Evolutionary conservation across 2,888 invertebrate genomes (phyloP), one percentile per base, ranked within the genome.

Genomic region (Germaria angustata): DNA sequence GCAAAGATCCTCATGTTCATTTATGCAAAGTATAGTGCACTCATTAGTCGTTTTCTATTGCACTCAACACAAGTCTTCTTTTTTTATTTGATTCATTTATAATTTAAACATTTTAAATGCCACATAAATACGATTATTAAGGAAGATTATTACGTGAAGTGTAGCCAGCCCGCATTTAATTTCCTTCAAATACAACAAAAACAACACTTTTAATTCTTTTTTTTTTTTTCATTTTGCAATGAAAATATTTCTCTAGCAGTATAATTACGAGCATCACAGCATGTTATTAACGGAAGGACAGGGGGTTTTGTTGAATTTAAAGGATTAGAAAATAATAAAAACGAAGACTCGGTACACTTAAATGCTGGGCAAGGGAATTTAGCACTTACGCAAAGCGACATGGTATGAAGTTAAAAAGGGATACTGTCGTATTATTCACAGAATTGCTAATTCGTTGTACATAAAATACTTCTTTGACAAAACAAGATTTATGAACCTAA

Each of bases 201-300:
- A 20, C 68, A 75, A 71, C 65, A 82, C 57, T 82, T 71, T 32
- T 49, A 68, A 53, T 34, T 68, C 36, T 7, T 69, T 55, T 46
- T 57, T 57, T 4, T 51, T 69, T 55, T 49, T 69, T 13, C n/a
- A 59, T 73, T 73, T 46, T 39, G 13, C 61, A 44, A 63, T 36
- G 17, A 44, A 66, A 57, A 61, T 63, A 72, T 55, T 44, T 53
- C 63, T 53, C 44, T 8, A 39, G 61, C 17, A 59, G 49, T 49
- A 46, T 61, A 59, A 71, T 82, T 82, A n/a, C n/a, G n/a, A n/a
- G n/a, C n/a, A 80, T 76, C 82, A 71, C 82, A 82, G 80, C 75
- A 66, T 65, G 82, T 53, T 55, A 73, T 82, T 76, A 78, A 53
- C 39, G 22, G 24, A 28, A 34, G 53, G 72, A 53, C n/a, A 28